A percentile compares a stretch with the other conserved stretches of the same genome.
These are phyloP conservation scores for Mylabris phalerata DNA, from an alignment of 1,140 invertebrate species.

Conservation along the genomic window DNA sequence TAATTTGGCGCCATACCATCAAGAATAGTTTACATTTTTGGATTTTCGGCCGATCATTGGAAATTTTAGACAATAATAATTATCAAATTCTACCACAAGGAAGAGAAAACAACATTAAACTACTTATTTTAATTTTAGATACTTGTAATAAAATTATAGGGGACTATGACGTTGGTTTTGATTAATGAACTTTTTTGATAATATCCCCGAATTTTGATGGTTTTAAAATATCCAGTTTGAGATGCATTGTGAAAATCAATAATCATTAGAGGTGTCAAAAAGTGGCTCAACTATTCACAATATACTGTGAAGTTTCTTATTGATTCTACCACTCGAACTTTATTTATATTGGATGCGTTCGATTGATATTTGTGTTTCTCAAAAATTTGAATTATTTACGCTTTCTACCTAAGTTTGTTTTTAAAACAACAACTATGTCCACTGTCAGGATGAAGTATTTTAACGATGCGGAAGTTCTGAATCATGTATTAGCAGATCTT, in stretches of 20 bases:
- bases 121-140: constrained; percentile 23
- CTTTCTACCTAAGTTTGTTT: too few relatives aligned
- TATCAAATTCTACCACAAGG: constrained; percentile 4
- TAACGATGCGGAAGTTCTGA: too few relatives aligned
- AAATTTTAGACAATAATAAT: too few relatives aligned
- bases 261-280: not conserved
- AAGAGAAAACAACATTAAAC: constrained; percentile 22
- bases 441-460: too few relatives aligned
- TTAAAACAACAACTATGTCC: too few relatives aligned
- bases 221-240: too few relatives aligned
- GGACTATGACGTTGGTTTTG: constrained; percentile 23
- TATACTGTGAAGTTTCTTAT: constrained; percentile 8
- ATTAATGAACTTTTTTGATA: constrained; percentile 26
- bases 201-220: not conserved
- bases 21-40: constrained; percentile 23
- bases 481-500: too few relatives aligned
- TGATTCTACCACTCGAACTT: too few relatives aligned
- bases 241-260: too few relatives aligned
- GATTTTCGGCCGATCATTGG: constrained; percentile 11
- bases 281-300: constrained; percentile 7
- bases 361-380: too few relatives aligned
- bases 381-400: too few relatives aligned
- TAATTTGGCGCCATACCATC: constrained; percentile 20
- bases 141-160: constrained; percentile 25
- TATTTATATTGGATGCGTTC: too few relatives aligned